These are phyloP conservation scores for Sericinus montela DNA, from an alignment of 2,888 invertebrate species.

Conservation along the genomic window DNA sequence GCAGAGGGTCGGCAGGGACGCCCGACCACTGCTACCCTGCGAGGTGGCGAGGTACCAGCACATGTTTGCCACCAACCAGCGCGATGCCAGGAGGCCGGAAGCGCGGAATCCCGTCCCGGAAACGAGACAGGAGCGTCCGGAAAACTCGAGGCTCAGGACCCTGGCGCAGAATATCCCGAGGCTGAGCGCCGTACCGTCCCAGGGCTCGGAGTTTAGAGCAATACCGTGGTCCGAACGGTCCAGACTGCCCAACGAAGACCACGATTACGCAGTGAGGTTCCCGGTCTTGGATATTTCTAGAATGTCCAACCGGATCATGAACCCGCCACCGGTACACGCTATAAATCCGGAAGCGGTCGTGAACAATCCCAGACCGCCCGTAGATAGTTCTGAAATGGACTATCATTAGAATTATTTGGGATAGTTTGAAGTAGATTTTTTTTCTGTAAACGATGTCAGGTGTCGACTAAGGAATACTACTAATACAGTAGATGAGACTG, in stretches of 20 bases:
- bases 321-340: conserved; percentile 33
- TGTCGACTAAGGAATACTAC: too few relatives aligned
- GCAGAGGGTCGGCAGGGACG: conserved; percentile 78
- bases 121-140: conserved; percentile 38
- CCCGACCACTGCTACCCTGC: conserved; percentile 68
- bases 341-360: conserved; percentile 36
- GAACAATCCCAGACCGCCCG: conserved; percentile 36
- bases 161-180: conserved; percentile 59
- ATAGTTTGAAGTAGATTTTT: too few relatives aligned
- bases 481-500: too few relatives aligned
- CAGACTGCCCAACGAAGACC: conserved; percentile 43
- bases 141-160: conserved; percentile 47
- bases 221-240: conserved; percentile 53
- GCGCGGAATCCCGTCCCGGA: conserved; percentile 45
- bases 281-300: conserved; percentile 54
- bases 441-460: too few relatives aligned
- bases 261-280: conserved; percentile 51
- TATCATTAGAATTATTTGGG: conserved; percentile 25
- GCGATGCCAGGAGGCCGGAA: conserved; percentile 32
- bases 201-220: conserved; percentile 39
- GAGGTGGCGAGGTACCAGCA: conserved; percentile 73
- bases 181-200: conserved; percentile 38
- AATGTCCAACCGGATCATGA: conserved; percentile 37
- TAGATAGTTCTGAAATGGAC: conserved; percentile 38
- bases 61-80: conserved; percentile 51